Evolutionary conservation across 2,113 vertebrate genomes (phyloP).

Genomic region (Serinus canaria): DNA sequence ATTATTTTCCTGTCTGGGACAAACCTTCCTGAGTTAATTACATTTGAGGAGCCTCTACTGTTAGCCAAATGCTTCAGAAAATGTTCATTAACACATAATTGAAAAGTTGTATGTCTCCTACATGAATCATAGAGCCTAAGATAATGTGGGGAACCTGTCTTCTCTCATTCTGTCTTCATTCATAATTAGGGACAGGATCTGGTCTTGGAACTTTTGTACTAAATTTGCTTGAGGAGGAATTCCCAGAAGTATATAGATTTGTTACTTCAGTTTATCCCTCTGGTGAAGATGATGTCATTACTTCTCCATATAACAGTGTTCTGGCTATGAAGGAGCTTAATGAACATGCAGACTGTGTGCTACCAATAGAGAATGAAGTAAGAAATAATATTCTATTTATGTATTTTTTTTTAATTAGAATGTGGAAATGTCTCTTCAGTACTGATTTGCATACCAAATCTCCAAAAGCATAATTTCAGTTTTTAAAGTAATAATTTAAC

Average conservation of each 20-base stretch:
- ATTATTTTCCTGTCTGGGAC: neutral
- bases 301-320: conserved; percentile 95
- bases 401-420: neutral
- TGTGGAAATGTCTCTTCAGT: neutral
- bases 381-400: conserved; percentile 23
- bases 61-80: neutral
- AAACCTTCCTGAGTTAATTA: neutral
- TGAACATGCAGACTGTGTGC: conserved; percentile 93
- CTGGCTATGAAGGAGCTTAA: conserved; percentile 94
- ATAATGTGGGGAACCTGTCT: neutral
- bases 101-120: neutral
- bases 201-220: conserved; percentile 93
- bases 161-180: conserved; percentile 20
- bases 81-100: neutral
- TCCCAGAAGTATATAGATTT: conserved; percentile 91
- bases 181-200: conserved; percentile 88
- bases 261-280: conserved; percentile 93
- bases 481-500: neutral
- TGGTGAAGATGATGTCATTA: conserved; percentile 93
- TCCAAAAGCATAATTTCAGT: neutral
- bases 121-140: neutral
- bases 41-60: neutral
- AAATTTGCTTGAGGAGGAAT: conserved; percentile 90
- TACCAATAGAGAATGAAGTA: conserved; percentile 96
- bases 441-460: neutral